Conservation (phyloP, 2,888 invertebrate species). For the Apamea crenata region DNA sequence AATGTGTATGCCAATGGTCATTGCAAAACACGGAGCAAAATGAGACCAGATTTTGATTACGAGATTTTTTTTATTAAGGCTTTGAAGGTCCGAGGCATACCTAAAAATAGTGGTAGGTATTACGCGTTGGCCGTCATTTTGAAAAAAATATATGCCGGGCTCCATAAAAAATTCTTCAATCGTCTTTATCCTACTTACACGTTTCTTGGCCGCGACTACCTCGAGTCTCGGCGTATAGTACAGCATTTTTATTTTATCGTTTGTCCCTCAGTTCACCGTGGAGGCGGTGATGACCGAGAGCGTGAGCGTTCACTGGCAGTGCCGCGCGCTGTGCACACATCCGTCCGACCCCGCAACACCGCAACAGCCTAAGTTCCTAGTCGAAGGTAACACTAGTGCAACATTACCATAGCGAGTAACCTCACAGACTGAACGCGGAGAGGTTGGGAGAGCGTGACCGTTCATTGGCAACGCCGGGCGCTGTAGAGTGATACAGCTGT, state of each 20-base stretch:
- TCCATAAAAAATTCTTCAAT: too few species aligned
- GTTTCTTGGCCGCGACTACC: neutral
- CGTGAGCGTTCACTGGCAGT: constrained; percentile 97
- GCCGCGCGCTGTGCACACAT: constrained; percentile 92
- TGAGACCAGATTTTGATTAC: neutral
- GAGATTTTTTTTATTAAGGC: neutral
- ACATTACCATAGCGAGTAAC: too few species aligned
- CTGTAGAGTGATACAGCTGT: too few species aligned
- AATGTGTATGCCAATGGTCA: neutral
- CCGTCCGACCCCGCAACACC: constrained; percentile 89
- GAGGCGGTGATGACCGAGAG: constrained; percentile 95
- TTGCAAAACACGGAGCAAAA: neutral
- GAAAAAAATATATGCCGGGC: too few species aligned
- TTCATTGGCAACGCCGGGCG: too few species aligned
- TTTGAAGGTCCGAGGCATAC: too few species aligned
- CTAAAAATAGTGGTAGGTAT: too few species aligned
- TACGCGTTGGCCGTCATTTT: too few species aligned
- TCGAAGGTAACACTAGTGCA: constrained; percentile 78
- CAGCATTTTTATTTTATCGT: neutral
- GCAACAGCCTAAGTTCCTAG: constrained; percentile 92
- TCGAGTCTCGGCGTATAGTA: neutral
- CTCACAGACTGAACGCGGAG: too few species aligned
- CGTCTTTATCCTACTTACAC: neutral
- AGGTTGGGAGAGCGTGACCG: too few species aligned
- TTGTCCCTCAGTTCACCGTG: constrained; percentile 92